Conservation (phyloP, 2,888 invertebrate species). For the Atrina japonica region DNA sequence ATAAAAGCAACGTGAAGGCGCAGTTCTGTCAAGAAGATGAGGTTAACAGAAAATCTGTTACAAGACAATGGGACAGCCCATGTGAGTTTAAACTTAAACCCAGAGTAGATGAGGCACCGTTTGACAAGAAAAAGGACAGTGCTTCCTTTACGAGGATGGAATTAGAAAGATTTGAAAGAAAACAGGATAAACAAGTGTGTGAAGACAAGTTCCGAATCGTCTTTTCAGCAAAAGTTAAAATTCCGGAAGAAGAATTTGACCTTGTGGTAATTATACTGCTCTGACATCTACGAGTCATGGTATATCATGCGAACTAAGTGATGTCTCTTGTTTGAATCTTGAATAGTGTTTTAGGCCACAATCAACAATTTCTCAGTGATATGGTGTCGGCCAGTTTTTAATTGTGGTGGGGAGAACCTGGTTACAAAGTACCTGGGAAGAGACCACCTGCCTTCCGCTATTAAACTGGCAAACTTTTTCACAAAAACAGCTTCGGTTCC, state of each 20-base stretch:
- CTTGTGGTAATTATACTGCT: conserved; percentile 30
- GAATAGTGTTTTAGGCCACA: too few relatives aligned
- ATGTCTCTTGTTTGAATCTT: too few relatives aligned
- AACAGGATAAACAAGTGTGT: conserved; percentile 36
- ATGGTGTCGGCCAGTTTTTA: too few relatives aligned
- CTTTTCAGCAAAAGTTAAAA: conserved; percentile 24
- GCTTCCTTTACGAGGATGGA: conserved; percentile 38
- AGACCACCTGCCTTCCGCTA: too few relatives aligned
- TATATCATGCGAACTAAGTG: too few relatives aligned
- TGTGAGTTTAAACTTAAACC: conserved; percentile 14
- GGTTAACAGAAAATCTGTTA: conserved; percentile 18
- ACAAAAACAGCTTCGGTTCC: too few relatives aligned
- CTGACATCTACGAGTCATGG: too few relatives aligned
- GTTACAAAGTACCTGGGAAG: too few relatives aligned
- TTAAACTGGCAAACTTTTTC: too few relatives aligned
- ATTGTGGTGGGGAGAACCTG: too few relatives aligned
- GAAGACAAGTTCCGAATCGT: conserved; percentile 44
- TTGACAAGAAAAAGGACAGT: conserved; percentile 28
- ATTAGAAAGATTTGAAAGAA: conserved; percentile 22
- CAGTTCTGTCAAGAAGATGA: conserved; percentile 33
- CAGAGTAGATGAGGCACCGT: conserved; percentile 16
- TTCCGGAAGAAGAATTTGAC: conserved; percentile 12
- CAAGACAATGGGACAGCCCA: neutral
- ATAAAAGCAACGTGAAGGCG: conserved; percentile 28
- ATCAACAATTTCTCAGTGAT: too few relatives aligned